Evolutionary conservation across 2,888 invertebrate genomes (phyloP), one percentile per base, ranked within the genome.

Genomic region (Pantelozetes paolii): DNA sequence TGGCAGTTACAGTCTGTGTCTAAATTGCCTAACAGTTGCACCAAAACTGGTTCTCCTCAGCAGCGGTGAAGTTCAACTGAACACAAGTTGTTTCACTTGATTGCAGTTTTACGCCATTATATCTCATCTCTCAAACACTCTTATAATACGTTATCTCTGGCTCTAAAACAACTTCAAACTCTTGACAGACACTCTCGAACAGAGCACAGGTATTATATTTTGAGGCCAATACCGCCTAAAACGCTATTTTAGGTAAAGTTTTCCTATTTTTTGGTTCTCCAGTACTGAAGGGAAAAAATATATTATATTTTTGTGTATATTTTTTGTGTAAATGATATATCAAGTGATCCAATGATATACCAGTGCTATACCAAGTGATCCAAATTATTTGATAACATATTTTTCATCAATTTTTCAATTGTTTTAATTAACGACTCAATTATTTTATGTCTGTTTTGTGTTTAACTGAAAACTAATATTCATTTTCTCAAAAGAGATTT

Each of bases 291-390:
- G 15, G 40, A 40, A 48, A 48, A 48, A n/a, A n/a, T 20, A 23
- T 23, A 20, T 26, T 26, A 26, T 57, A 28, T 57, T 57, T 57
- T n/a, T n/a, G n/a, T n/a, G n/a, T n/a, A n/a, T n/a, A n/a, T n/a
- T n/a, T n/a, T n/a, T n/a, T n/a, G n/a, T n/a, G n/a, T n/a, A n/a
- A 57, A 28, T 57, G 57, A 30, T 57, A 28, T 57, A 57, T 45
- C 69, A 69, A 69, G 45, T 69, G 69, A 69, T 69, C 69, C 67
- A 69, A 69, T n/a, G n/a, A n/a, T n/a, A n/a, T n/a, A n/a, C n/a
- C n/a, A 57, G 57, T 57, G 57, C 11, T 57, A 28, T 57, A 57
- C 26, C 69, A 69, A 69, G 45, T 69, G 69, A 69, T 69, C 69
- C 67, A 69, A 69, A 42, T 45, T 69, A 69, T 69, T 69, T 69